Percentiles rank a stretch among this genome's conserved stretches.
Evolutionary conservation across 2,113 vertebrate genomes (phyloP).

Genomic region (Bubo blakistoni): DNA sequence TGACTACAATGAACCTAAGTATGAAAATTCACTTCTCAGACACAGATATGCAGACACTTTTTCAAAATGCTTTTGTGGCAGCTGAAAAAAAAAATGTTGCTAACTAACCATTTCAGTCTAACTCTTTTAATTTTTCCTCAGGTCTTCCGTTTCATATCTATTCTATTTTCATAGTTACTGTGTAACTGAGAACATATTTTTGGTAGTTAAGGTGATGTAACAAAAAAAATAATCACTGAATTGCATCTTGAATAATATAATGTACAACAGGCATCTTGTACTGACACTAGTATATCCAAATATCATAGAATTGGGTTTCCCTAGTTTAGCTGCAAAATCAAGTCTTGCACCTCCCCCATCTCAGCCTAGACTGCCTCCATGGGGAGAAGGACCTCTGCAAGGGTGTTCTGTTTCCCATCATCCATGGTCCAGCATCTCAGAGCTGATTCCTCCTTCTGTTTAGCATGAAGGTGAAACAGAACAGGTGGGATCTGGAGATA

Average conservation of each 20-base stretch:
- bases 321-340: not conserved
- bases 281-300: not conserved
- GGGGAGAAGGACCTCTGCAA: not conserved
- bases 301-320: not conserved
- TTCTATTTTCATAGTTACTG: not conserved
- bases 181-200: not conserved
- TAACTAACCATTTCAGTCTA: not conserved
- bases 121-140: not conserved
- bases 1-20: not conserved
- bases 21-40: not conserved
- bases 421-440: not conserved
- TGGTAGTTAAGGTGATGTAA: not conserved
- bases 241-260: not conserved
- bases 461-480: not conserved
- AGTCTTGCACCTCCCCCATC: not conserved
- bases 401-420: not conserved
- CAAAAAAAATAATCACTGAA: not conserved
- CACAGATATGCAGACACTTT: not conserved
- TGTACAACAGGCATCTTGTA: not conserved
- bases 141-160: not conserved
- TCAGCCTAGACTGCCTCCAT: not conserved
- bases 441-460: not conserved
- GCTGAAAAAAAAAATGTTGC: not conserved
- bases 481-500: not conserved
- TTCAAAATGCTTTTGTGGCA: not conserved